Evolutionary conservation across 92 coral and sea anemone genomes (phyloP), one percentile per base, ranked within the genome.

Genomic region (Siderastrea siderea): DNA sequence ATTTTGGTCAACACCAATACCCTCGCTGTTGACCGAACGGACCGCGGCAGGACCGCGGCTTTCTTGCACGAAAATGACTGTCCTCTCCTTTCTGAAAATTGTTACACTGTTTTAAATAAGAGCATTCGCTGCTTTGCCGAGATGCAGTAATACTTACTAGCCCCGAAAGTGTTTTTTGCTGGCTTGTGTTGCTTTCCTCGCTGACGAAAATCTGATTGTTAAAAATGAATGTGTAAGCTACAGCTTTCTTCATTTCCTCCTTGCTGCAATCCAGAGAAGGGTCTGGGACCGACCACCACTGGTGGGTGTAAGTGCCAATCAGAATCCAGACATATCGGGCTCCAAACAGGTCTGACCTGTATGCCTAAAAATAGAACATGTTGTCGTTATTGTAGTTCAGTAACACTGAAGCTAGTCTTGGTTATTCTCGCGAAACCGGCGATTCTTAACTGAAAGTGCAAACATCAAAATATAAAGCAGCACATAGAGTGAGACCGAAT

Each of bases 211-310:
- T 87, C n/a, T 92, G 95, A 83, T 95, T 96, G 93, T 94, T 96
- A 80, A 96, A 96, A 54, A 94, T 81, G 70, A 96, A 96, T 59
- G 99, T 89, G 84, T 95, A 96, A 14, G 95, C 98, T 10, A 96
- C 95, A 43, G 96, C 99, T 47, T 79, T 84, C 63, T 84, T 89
- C 95, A 95, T 93, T 60, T 96, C 99, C 12, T 93, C 91, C 49
- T 71, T 74, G 6, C 95, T 90, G 63, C 98, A 95, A 38, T 51
- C 59, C 74, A 93, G 80, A 49, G 83, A 52, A 46, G 88, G 73
- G 78, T 96, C 98, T 13, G 89, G 86, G 26, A 89, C 95, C 10
- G 92, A 85, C 99, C 99, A 96, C 99, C 99, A 96, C 69, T 84
- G 81, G 43, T 93, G 88, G 59, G 93, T 86, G 81, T 94, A 96